Evolutionary conservation across 2,888 invertebrate species (phyloP).

Genomic region (Odontocolon sp.): DNA sequence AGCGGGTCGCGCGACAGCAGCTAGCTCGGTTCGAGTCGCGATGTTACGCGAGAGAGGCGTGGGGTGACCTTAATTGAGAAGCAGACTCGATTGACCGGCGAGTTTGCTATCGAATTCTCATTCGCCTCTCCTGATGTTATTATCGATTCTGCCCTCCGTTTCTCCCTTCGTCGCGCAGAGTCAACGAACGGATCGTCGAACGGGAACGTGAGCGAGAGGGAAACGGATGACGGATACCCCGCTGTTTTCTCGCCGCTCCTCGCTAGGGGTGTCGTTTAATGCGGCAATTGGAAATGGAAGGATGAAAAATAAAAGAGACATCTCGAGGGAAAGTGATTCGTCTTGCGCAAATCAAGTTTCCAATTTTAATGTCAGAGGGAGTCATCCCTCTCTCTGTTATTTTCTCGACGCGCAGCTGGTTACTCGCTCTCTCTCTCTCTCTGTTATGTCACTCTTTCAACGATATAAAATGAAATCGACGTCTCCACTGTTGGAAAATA

Average conservation of each 20-base stretch:
- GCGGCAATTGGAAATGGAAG: slow-evolving; percentile 41
- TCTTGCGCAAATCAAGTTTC: slow-evolving; percentile 40
- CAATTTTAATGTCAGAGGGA: slow-evolving; percentile 11
- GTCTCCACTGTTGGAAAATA: too few species aligned
- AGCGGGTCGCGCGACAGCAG: slow-evolving; percentile 45
- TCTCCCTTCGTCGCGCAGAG: slow-evolving; percentile 54
- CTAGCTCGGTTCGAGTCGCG: slow-evolving; percentile 45
- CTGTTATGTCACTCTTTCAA: too few species aligned
- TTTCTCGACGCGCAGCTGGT: background rate
- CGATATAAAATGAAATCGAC: too few species aligned
- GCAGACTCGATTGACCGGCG: slow-evolving; percentile 55
- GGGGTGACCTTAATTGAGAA: slow-evolving; percentile 56
- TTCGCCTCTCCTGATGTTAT: slow-evolving; percentile 58
- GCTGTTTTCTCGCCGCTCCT: slow-evolving; percentile 31
- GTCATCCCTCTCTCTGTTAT: background rate
- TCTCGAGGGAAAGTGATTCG: slow-evolving; percentile 19
- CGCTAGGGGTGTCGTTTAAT: slow-evolving; percentile 30
- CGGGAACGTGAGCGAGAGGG: slow-evolving; percentile 26
- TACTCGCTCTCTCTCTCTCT: too few species aligned
- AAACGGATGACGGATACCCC: slow-evolving; percentile 37
- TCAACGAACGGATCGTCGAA: slow-evolving; percentile 45
- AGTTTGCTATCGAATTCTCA: slow-evolving; percentile 64
- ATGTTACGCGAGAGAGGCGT: slow-evolving; percentile 12
- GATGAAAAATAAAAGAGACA: slow-evolving; percentile 16
- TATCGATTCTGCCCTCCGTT: slow-evolving; percentile 59